These are phyloP conservation scores for Drosophila imparisetae DNA, from an alignment of 2,888 invertebrate species.

Conservation along the genomic window DNA sequence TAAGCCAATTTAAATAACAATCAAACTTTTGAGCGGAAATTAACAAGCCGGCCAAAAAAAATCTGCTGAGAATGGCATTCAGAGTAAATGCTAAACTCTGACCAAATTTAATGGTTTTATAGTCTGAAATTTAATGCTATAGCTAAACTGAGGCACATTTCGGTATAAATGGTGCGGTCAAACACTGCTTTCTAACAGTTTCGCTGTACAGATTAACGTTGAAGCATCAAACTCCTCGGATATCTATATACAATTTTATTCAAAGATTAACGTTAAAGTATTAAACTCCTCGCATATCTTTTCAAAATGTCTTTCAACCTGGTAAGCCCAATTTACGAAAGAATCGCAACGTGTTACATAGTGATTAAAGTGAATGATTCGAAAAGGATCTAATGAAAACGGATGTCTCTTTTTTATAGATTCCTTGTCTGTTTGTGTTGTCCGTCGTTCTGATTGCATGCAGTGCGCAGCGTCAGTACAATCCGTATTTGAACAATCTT, in stretches of 20 bases:
- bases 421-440: constrained; percentile 48
- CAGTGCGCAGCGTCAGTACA: constrained; percentile 63
- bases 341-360: background rate
- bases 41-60: constrained; percentile 42
- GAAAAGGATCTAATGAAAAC: background rate
- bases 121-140: constrained; percentile 50
- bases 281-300: constrained; percentile 2
- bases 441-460: constrained; percentile 44
- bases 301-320: constrained; percentile 62
- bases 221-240: constrained; percentile 26
- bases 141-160: constrained; percentile 36
- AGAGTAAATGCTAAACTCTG: constrained; percentile 29
- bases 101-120: constrained; percentile 56
- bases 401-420: constrained; percentile 32
- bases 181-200: constrained; percentile 63
- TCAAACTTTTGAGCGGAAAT: constrained; percentile 76
- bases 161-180: constrained; percentile 62
- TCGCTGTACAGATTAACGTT: constrained; percentile 50
- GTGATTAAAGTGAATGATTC: constrained; percentile 4
- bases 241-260: constrained; percentile 48
- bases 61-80: constrained; percentile 46
- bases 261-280: constrained; percentile 49
- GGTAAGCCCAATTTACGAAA: constrained; percentile 43
- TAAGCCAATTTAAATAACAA: constrained; percentile 69
- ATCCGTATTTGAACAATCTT: constrained; percentile 65